Evolutionary conservation across 2,113 vertebrate species (phyloP), one percentile per base, ranked within the genome.

Genomic region (Dipodomys stephensi): DNA sequence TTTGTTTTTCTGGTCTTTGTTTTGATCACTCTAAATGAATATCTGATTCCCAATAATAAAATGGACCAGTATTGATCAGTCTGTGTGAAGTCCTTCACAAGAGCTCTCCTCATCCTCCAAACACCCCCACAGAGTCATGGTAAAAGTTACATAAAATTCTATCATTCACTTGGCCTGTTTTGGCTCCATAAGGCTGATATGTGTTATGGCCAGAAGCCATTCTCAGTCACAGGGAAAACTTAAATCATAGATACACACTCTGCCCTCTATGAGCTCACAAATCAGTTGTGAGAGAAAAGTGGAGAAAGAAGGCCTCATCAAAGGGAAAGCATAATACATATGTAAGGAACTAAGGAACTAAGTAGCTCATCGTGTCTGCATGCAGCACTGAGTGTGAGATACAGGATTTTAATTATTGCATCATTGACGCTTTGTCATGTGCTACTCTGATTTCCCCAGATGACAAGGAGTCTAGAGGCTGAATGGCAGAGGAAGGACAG

Each of bases 11-110:
- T 6, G 12, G 0, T 1, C 25, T 32, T 83, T 49, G 23, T 72
- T 91, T 79, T 67, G 23, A 39, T 90, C 68, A 81, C 46, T 90
- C 60, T 32, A 87, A 82, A 35, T 62, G 27, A 92, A 32, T 76
- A 74, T n/a, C 72, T 72, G 35, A 8, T 84, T 73, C 68, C 84
- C 79, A 68, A 18, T 23, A 88, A 77, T 46, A 90, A 68, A 9
- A 87, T 82, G 20, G 62, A 32, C 25, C 64, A 30, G 53, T 18
- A 22, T 53, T 68, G 68, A 49, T 2, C 18, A 22, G 73, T 2
- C 27, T 53, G 11, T 30, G 15, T 84, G 23, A 57, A 44, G 64
- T 73, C 32, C n/a, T 71, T 80, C 46, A 44, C 2, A 25, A 44
- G 10, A 2, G 83, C 91, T 30, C 19, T 67, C 23, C 49, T 13